Conservation (phyloP, 2,888 invertebrate genomes). For the Papilio gigon region DNA sequence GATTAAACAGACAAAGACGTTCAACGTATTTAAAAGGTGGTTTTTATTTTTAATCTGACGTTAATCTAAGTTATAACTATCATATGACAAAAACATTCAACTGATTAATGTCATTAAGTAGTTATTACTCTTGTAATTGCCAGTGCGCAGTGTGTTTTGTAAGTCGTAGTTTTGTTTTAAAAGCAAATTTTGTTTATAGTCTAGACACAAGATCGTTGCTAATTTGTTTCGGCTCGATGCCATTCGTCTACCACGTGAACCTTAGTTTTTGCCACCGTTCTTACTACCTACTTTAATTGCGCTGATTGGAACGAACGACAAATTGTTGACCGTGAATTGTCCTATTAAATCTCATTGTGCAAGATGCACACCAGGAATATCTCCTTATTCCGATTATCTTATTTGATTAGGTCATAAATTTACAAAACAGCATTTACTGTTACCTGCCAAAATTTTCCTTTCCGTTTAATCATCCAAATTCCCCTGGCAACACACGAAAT, state of each 20-base stretch:
- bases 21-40: constrained; percentile 30
- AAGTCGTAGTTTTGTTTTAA: neutral
- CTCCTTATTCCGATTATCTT: constrained; percentile 20
- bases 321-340: constrained; percentile 56
- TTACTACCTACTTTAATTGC: constrained; percentile 54
- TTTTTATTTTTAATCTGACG: constrained; percentile 3
- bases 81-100: neutral
- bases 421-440: neutral
- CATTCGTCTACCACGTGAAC: constrained; percentile 21
- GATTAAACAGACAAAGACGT: constrained; percentile 12
- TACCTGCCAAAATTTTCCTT: neutral
- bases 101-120: too few species aligned
- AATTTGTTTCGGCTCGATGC: constrained; percentile 13
- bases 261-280: constrained; percentile 49
- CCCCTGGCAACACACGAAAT: neutral
- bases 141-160: neutral
- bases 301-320: constrained; percentile 54
- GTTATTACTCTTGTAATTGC: too few species aligned
- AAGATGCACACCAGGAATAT: constrained; percentile 48
- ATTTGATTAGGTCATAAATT: neutral
- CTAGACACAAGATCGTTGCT: neutral
- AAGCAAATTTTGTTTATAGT: neutral
- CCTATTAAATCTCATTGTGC: constrained; percentile 43
- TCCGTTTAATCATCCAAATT: constrained; percentile 28
- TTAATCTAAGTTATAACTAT: neutral